Evolutionary conservation across 2,797 vertebrate genomes (phyloP).

Genomic region (Eutrigla gurnardus): DNA sequence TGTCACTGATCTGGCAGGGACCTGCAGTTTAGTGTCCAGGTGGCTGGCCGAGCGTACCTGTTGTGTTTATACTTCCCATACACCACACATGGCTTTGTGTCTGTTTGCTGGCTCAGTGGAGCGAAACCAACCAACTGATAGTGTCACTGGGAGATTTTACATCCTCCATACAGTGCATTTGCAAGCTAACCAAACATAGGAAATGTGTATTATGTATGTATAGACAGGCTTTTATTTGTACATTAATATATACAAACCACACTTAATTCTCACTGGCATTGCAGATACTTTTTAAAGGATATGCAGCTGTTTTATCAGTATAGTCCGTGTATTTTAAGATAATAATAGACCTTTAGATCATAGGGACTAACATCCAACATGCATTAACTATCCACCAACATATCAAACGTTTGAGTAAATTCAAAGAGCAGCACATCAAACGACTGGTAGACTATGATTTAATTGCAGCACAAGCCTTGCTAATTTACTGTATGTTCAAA

Average conservation of each 20-base stretch:
- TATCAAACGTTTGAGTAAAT: background rate
- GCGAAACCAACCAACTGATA: slow-evolving; percentile 28
- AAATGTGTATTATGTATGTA: background rate
- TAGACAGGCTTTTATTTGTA: background rate
- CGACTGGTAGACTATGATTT: background rate
- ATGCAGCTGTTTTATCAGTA: background rate
- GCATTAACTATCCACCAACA: background rate
- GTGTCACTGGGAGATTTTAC: slow-evolving; percentile 8
- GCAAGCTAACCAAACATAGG: slow-evolving; percentile 1
- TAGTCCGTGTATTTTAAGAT: background rate
- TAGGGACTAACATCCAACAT: background rate
- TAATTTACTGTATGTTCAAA: background rate
- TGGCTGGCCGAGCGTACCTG: slow-evolving; percentile 32
- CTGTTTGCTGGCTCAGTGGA: slow-evolving; percentile 25
- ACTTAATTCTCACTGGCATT: background rate
- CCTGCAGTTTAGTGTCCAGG: slow-evolving; percentile 41
- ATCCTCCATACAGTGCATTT: background rate
- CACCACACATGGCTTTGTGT: slow-evolving; percentile 23
- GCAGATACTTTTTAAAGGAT: background rate
- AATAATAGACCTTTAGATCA: background rate
- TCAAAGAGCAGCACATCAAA: background rate
- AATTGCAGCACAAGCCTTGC: background rate
- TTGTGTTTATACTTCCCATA: slow-evolving; percentile 35
- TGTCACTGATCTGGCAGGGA: slow-evolving; percentile 38
- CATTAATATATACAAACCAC: background rate